Base-by-base conservation (phyloP, 2,797 vertebrate genomes). In the Melanotaenia boesemani region DNA sequence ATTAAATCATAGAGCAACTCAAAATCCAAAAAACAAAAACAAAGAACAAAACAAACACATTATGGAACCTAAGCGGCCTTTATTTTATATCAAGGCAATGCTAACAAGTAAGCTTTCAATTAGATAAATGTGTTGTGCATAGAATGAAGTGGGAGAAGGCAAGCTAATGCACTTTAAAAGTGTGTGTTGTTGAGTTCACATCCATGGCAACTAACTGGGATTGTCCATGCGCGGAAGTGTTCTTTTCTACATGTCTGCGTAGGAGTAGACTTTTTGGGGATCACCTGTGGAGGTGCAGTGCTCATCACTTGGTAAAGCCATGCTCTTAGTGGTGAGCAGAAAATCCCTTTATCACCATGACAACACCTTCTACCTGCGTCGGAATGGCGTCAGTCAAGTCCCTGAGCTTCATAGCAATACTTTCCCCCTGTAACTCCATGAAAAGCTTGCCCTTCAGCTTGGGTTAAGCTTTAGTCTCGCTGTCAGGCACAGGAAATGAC, bases 331-430 rank as follows among this genome's bases (percentile, higher is more conserved):
- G 18, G 55, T 58, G 68, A 72, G 84, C 82, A 92, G 86, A 88
- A 91, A 83, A 92, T 86, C 85, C 88, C 90, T 85, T 80, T 67
- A 77, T 91, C 2, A 15, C 87, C 88, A 91, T 93, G 91, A 72
- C 85, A 87, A 92, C 85, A 0, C 41, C 16, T 7, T 67, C 73
- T 56, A 91, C 83, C 85, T 92, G 81, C 88, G 86, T 93, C 44
- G 64, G 74, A 78, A 86, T 84, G 90, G 80, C 88, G 84, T 93
- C 93, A 93, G 37, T 63, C 63, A 1, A 67, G 79, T 90, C 86
- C 88, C 88, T 67, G 67, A 83, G 86, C 37, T 80, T 63, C 88
- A 81, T 22, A 86, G 89, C 87, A 90, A 90, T 88, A 89, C 62
- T 72, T 55, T 46, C 76, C 52, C n/a, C 24, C 54, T 22, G 71